Percentiles rank a stretch among this genome's conserved stretches.
phyloP scores from a whole-genome alignment of 2,113 vertebrate genomes.

The Tetraodon nigroviridis region DNA sequence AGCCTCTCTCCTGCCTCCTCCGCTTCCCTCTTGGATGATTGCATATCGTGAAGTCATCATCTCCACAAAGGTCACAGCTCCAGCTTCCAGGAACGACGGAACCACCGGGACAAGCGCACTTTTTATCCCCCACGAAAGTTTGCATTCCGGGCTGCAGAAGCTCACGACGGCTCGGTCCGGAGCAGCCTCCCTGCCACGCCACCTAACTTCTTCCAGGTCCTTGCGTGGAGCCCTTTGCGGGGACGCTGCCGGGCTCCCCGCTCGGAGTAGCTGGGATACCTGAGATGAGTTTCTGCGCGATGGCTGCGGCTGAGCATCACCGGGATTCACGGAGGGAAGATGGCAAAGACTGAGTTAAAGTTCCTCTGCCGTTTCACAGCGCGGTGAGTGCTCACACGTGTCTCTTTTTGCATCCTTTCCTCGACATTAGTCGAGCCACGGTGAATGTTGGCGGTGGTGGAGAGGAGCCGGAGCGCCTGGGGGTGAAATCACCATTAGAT shows the following conservation, averaged over 20 bases:
- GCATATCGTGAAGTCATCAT: constrained; percentile 67
- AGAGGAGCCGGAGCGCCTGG: not conserved
- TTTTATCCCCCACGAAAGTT: constrained; percentile 57
- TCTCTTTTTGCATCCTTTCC: not conserved
- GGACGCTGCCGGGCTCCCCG: not conserved
- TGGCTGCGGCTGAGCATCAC: constrained; percentile 12
- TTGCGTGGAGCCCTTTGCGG: no score
- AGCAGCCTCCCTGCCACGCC: constrained; percentile 15
- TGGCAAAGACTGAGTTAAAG: constrained; percentile 63
- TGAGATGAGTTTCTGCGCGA: constrained; percentile 52
- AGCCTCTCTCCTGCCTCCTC: constrained; percentile 13
- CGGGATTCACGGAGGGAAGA: constrained; percentile 41
- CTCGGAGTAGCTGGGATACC: constrained; percentile 35
- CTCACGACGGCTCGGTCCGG: constrained; percentile 44
- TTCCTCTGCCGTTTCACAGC: constrained; percentile 57
- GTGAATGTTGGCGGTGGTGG: not conserved
- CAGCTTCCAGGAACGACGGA: constrained; percentile 47
- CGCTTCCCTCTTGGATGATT: constrained; percentile 60
- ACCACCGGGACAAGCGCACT: constrained; percentile 51
- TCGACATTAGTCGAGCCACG: not conserved
- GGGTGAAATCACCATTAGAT: not conserved
- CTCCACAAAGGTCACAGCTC: constrained; percentile 51
- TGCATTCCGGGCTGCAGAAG: constrained; percentile 43
- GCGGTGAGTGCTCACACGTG: constrained; percentile 64
- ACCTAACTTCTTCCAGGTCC: constrained; percentile 9